These are phyloP conservation scores for Plutomurus gul DNA, from an alignment of 1,140 invertebrate species.

Conservation along the genomic window DNA sequence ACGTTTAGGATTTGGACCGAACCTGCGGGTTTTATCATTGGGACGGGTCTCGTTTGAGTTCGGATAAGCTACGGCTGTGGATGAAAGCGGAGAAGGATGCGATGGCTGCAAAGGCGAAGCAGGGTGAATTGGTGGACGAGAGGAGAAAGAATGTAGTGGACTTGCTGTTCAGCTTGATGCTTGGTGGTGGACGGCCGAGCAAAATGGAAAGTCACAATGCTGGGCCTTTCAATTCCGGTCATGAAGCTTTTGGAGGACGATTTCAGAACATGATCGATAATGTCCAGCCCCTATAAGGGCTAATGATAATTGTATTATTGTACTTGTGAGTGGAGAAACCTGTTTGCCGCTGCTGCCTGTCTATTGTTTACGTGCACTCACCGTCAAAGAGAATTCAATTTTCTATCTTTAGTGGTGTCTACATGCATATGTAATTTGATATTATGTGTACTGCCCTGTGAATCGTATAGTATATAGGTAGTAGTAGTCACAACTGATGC, in stretches of 20 bases:
- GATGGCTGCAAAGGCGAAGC: neutral
- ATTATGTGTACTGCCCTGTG: neutral
- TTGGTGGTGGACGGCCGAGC: slow-evolving; percentile 9
- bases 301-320: neutral
- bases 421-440: neutral
- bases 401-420: slow-evolving; percentile 10
- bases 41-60: slow-evolving; percentile 3
- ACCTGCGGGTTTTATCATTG: slow-evolving; percentile 40
- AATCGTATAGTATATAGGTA: neutral
- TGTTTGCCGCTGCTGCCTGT: no score
- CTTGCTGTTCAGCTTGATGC: slow-evolving; percentile 21
- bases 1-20: slow-evolving; percentile 44
- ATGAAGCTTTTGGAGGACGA: neutral
- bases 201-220: slow-evolving; percentile 13
- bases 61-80: slow-evolving; percentile 44
- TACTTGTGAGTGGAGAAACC: neutral
- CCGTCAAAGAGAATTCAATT: neutral
- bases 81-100: slow-evolving; percentile 19
- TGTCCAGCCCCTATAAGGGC: slow-evolving; percentile 4
- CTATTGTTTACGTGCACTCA: neutral
- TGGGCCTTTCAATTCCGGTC: neutral
- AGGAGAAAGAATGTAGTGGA: slow-evolving; percentile 10
- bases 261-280: slow-evolving; percentile 11
- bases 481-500: neutral
- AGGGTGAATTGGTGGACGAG: neutral